A percentile compares a stretch with the other conserved stretches of the same genome.
These are phyloP conservation scores for Percina caprodes DNA, from an alignment of 2,113 vertebrate genomes.

Conservation along the genomic window DNA sequence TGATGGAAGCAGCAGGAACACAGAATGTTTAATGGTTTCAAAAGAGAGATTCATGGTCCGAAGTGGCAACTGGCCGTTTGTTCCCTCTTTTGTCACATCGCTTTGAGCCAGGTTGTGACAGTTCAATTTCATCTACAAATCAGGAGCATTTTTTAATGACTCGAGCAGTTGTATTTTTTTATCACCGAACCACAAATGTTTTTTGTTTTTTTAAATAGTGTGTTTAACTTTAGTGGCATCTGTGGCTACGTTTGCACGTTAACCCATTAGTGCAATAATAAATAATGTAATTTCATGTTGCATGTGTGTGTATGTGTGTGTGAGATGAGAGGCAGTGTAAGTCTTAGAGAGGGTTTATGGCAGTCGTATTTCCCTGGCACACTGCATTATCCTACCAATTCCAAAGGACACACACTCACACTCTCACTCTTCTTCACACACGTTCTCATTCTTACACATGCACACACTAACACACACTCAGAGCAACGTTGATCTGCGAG, in stretches of 20 bases:
- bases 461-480: slow-evolving; percentile 27
- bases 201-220: neutral
- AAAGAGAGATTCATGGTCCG: neutral
- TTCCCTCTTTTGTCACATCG: too few species aligned
- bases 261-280: neutral
- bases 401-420: slow-evolving; percentile 51
- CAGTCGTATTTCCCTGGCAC: slow-evolving; percentile 67
- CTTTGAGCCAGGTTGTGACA: too few species aligned
- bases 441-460: slow-evolving; percentile 3
- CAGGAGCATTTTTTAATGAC: neutral
- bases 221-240: neutral
- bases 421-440: slow-evolving; percentile 8
- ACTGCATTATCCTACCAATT: slow-evolving; percentile 65
- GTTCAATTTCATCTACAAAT: neutral
- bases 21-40: neutral
- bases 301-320: neutral
- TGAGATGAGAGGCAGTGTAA: slow-evolving; percentile 50
- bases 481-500: slow-evolving; percentile 75
- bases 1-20: slow-evolving; percentile 14
- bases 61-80: neutral
- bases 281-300: neutral
- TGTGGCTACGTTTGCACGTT: neutral
- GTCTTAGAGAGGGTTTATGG: slow-evolving; percentile 68
- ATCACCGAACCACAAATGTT: neutral
- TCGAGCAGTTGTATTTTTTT: neutral